phyloP scores from a whole-genome alignment of 2,888 invertebrate genomes.

The Nomada hirtipes region DNA sequence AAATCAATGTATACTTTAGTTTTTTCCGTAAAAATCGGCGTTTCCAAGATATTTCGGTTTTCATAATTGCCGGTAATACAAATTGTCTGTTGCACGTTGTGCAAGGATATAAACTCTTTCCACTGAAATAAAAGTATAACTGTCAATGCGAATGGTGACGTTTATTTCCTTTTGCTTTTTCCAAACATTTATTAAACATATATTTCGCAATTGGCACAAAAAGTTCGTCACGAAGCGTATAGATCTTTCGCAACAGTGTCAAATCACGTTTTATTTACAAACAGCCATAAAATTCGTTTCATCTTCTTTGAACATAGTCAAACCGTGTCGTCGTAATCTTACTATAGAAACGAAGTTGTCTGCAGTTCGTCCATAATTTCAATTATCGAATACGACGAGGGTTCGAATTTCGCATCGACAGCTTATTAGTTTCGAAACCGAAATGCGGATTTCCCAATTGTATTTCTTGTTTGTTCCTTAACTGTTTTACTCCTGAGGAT shows the following conservation, averaged over 20 bases:
- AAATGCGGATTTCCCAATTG: neutral
- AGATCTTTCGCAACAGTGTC: too few relatives aligned
- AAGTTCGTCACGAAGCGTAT: neutral
- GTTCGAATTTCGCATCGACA: neutral
- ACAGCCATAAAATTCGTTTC: neutral
- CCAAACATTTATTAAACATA: conserved; percentile 20
- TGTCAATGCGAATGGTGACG: neutral
- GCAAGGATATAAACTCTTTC: too few relatives aligned
- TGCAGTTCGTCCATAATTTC: neutral
- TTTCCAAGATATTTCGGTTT: conserved; percentile 64
- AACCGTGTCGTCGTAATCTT: neutral
- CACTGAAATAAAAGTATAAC: neutral
- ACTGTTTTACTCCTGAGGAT: too few relatives aligned
- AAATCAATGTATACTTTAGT: conserved; percentile 83
- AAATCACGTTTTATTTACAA: conserved; percentile 40
- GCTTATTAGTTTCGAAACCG: neutral
- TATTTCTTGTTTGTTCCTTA: neutral
- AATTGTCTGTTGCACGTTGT: too few relatives aligned
- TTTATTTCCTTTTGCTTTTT: neutral
- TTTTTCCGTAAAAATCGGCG: conserved; percentile 75
- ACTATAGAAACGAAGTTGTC: conserved; percentile 36
- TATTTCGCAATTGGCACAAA: neutral
- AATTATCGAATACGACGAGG: conserved; percentile 11
- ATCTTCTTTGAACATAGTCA: neutral
- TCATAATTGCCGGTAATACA: conserved; percentile 59